Evolutionary conservation across 2,113 vertebrate species (phyloP).

Genomic region (Isurus oxyrinchus): DNA sequence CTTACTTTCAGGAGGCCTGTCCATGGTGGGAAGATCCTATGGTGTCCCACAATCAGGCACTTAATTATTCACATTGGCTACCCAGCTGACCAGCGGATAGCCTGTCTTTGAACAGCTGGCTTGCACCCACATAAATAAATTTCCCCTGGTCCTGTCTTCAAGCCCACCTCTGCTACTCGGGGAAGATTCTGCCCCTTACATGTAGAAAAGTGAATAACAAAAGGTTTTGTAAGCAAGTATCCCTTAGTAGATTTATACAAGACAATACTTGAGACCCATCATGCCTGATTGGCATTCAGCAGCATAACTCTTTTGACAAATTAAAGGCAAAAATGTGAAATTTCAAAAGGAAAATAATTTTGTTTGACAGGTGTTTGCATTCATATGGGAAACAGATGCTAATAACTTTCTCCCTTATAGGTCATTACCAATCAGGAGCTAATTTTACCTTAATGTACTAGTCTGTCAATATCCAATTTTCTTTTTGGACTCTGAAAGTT

Average conservation of each 20-base stretch:
- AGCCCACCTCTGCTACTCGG: not conserved
- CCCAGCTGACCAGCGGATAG: not conserved
- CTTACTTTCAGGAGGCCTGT: no score
- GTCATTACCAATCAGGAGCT: slow-evolving; percentile 65
- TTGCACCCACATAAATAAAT: not conserved
- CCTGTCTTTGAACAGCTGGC: not conserved
- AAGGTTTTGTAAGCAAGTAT: not conserved
- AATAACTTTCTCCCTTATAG: slow-evolving; percentile 59
- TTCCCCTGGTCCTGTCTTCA: not conserved
- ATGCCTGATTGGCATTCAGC: slow-evolving; percentile 60
- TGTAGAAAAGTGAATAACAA: not conserved
- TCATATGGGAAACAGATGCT: slow-evolving; percentile 68
- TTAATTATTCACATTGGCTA: not conserved
- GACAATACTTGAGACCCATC: not conserved
- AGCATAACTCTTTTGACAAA: slow-evolving; percentile 71
- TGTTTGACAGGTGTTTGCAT: slow-evolving; percentile 70
- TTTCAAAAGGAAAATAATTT: slow-evolving; percentile 48
- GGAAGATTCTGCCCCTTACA: not conserved
- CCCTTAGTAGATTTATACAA: not conserved
- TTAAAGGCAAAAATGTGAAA: slow-evolving; percentile 48
- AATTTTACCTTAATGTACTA: slow-evolving; percentile 63
- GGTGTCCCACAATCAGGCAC: not conserved
- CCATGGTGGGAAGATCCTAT: no score
- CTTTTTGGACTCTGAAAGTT: slow-evolving; percentile 70
- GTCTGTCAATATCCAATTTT: slow-evolving; percentile 65